A percentile compares a stretch with the other conserved stretches of the same genome.
Evolutionary conservation across 2,888 invertebrate species (phyloP).

Genomic region (Oxyscelio sp.): DNA sequence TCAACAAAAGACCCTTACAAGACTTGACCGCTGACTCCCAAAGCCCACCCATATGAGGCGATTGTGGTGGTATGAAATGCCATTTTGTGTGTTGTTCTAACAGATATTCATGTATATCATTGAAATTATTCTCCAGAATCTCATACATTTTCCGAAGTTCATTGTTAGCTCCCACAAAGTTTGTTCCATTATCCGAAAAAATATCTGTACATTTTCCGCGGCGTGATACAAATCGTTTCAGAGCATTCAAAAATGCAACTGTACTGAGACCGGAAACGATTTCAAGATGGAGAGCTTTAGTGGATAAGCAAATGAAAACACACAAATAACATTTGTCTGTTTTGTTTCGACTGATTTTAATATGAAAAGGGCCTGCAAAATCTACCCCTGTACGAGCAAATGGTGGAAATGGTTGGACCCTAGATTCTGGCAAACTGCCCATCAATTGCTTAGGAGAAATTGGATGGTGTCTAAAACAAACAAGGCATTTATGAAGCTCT

Average conservation of each 20-base stretch:
- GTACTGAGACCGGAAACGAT: conserved; percentile 65
- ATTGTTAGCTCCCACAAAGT: not conserved
- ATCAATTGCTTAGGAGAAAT: no score
- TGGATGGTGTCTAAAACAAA: not conserved
- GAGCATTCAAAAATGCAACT: conserved; percentile 70
- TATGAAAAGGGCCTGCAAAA: no score
- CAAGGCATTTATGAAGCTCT: not conserved
- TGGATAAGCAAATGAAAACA: no score
- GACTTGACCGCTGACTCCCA: no score
- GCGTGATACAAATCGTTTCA: conserved; percentile 72
- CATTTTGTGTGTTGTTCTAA: not conserved
- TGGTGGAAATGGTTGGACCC: no score
- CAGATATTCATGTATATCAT: not conserved
- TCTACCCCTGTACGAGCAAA: no score
- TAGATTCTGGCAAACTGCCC: no score
- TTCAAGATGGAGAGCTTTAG: conserved; percentile 45
- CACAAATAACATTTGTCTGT: no score
- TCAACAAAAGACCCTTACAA: no score
- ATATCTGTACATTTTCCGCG: conserved; percentile 35
- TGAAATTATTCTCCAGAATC: not conserved
- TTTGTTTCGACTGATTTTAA: no score
- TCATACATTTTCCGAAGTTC: not conserved
- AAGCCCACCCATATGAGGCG: not conserved
- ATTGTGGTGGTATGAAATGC: not conserved
- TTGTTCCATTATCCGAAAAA: not conserved